A percentile compares a stretch with the other conserved stretches of the same genome.
Conservation (phyloP, 2,113 vertebrate species). For the Myiagra hebetior region DNA sequence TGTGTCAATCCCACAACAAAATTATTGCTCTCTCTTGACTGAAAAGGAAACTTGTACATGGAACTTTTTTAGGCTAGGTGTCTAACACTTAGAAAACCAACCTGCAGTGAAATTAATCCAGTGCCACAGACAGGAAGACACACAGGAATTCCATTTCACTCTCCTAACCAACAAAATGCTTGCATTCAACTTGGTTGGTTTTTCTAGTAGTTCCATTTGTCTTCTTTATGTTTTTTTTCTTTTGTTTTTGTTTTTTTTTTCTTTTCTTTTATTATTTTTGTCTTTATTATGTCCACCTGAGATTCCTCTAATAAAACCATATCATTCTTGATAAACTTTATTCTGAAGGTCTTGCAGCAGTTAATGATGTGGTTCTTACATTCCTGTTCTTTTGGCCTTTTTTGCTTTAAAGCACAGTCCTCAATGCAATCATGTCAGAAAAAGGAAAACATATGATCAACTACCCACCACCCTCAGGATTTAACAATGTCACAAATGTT, state of each 20-base stretch:
- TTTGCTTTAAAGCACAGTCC: slow-evolving; percentile 36
- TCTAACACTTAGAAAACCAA: neutral
- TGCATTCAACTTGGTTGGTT: neutral
- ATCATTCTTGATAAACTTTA: slow-evolving; percentile 33
- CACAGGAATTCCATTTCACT: neutral
- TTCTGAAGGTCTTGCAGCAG: slow-evolving; percentile 24
- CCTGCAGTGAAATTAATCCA: neutral
- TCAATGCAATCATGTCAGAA: slow-evolving; percentile 67
- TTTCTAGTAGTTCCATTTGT: neutral
- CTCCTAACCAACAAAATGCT: neutral
- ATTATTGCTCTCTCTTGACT: neutral
- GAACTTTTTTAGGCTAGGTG: neutral
- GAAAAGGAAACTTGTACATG: neutral
- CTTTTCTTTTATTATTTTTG: neutral
- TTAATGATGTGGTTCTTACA: slow-evolving; percentile 47
- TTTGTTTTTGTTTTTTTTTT: neutral
- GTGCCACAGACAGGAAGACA: neutral
- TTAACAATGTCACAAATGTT: slow-evolving; percentile 69
- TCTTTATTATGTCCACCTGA: neutral
- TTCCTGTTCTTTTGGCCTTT: slow-evolving; percentile 17
- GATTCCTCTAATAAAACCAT: slow-evolving; percentile 4
- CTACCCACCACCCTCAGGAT: slow-evolving; percentile 63
- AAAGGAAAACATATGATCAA: slow-evolving; percentile 70
- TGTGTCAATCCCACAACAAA: neutral
- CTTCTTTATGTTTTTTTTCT: neutral